A percentile compares a stretch with the other conserved stretches of the same genome.
phyloP scores from a whole-genome alignment of 2,113 vertebrate species.

The Theristicus caerulescens region DNA sequence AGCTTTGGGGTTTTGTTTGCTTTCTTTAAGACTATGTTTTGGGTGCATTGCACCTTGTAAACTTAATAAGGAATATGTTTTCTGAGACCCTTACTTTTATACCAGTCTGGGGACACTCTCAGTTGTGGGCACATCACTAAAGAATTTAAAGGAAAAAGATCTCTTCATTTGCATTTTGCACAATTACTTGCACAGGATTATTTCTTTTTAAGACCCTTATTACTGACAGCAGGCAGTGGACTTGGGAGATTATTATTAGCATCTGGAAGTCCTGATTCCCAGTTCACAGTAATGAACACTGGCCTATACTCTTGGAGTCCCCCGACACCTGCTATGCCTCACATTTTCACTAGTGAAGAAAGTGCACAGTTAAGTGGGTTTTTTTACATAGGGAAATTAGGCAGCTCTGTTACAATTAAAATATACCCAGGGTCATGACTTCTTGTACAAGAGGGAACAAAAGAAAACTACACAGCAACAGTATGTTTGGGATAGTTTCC shows the following conservation, averaged over 20 bases:
- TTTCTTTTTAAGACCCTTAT: background rate
- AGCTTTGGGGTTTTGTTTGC: background rate
- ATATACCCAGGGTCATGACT: background rate
- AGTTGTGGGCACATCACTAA: background rate
- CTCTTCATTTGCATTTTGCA: background rate
- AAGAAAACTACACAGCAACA: background rate
- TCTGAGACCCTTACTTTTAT: background rate
- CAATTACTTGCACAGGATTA: background rate
- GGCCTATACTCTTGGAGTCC: background rate
- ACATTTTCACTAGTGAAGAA: background rate
- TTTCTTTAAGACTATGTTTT: background rate
- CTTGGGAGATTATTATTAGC: background rate
- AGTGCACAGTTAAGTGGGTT: background rate
- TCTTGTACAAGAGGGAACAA: background rate
- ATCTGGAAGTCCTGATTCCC: background rate
- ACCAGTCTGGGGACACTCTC: background rate
- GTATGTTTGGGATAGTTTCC: background rate
- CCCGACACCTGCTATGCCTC: background rate
- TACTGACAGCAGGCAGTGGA: background rate
- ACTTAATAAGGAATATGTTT: background rate
- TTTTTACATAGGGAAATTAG: background rate
- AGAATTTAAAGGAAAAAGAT: background rate
- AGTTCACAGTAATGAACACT: background rate
- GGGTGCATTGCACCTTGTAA: background rate
- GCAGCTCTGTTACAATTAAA: background rate